Evolutionary conservation across 2,888 invertebrate genomes (phyloP).

Genomic region (Chirona hameri): DNA sequence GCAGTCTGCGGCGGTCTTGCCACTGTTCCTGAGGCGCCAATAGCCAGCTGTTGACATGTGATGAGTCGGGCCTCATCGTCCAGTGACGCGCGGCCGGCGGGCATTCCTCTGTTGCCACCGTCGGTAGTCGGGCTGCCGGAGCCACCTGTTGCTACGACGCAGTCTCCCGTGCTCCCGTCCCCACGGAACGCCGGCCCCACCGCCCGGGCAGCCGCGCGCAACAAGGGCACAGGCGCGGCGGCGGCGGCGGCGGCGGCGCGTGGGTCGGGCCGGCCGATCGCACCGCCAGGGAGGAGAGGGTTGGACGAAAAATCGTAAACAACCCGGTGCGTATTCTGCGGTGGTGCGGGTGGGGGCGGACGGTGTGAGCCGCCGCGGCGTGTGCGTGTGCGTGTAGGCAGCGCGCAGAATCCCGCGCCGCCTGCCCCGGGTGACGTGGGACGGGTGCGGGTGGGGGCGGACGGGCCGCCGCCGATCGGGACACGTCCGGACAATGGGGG

Average conservation of each 20-base stretch:
- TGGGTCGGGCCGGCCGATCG: background rate
- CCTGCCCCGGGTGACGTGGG: background rate
- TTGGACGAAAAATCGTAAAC: background rate
- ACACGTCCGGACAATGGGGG: background rate
- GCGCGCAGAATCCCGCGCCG: background rate
- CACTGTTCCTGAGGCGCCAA: no score
- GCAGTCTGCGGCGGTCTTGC: no score
- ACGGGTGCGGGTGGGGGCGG: background rate
- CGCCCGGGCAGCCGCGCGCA: background rate
- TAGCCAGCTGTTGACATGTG: no score
- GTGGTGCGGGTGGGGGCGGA: background rate
- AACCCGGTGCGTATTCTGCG: conserved; percentile 1
- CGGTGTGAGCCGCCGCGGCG: background rate
- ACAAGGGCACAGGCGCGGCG: background rate
- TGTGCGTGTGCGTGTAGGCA: background rate
- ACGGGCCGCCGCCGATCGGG: background rate
- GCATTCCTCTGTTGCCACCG: no score
- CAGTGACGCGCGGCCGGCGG: background rate
- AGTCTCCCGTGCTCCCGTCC: background rate
- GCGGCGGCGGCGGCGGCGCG: background rate
- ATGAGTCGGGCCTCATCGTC: background rate
- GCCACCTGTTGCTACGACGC: background rate
- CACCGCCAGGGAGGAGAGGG: background rate
- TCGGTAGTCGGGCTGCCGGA: background rate
- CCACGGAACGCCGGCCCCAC: background rate